These are phyloP conservation scores for Cotesia typhae DNA, from an alignment of 1,140 invertebrate genomes.

Conservation along the genomic window DNA sequence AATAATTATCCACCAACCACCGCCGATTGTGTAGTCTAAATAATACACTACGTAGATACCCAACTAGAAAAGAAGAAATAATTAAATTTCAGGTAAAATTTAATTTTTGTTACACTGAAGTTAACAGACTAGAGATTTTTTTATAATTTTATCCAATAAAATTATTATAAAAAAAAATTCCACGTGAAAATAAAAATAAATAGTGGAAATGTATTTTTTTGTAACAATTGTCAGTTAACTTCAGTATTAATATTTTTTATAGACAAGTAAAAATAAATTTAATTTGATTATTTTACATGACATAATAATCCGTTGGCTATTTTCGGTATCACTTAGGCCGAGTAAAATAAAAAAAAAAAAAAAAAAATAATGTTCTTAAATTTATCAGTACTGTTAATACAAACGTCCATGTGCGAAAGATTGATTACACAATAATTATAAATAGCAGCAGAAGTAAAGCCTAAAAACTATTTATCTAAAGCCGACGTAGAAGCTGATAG, in stretches of 20 bases:
- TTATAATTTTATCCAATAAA: not conserved
- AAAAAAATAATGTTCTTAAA: too few species aligned
- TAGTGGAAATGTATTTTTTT: too few species aligned
- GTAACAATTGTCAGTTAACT: too few species aligned
- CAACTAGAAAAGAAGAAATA: conserved; percentile 67
- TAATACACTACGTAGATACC: conserved; percentile 88
- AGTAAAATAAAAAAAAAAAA: too few species aligned
- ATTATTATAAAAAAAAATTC: too few species aligned
- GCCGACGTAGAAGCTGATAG: conserved; percentile 44
- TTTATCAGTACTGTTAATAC: not conserved
- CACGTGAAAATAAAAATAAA: too few species aligned
- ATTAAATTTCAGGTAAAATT: not conserved
- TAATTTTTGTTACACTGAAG: not conserved
- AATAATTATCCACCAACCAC: conserved; percentile 86
- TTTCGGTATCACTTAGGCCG: too few species aligned
- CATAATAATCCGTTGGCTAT: too few species aligned
- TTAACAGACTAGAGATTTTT: not conserved
- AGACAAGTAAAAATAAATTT: too few species aligned
- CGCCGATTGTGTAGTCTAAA: conserved; percentile 82
- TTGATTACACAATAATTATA: not conserved
- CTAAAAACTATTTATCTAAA: conserved; percentile 12
- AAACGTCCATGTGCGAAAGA: not conserved
- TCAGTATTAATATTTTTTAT: too few species aligned
- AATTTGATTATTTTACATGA: too few species aligned
- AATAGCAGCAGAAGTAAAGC: too few species aligned